Evolutionary conservation across 2,888 invertebrate genomes (phyloP).

Genomic region (Napeogenes inachia): DNA sequence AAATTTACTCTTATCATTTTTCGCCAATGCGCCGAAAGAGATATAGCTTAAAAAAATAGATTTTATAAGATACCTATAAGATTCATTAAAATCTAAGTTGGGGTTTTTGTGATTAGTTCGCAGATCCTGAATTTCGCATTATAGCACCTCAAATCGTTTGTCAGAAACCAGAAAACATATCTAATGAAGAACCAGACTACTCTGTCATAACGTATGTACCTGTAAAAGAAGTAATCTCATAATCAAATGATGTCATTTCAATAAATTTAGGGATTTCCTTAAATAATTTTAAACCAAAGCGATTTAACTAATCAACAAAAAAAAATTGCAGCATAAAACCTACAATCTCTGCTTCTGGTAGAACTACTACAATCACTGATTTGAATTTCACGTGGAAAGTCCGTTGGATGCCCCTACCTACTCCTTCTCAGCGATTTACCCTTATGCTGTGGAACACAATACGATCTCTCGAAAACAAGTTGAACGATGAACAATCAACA

Average conservation of each 20-base stretch:
- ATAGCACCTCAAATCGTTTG: slow-evolving; percentile 5
- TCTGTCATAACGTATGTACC: slow-evolving; percentile 24
- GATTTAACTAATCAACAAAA: too few species aligned
- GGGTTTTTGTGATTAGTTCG: neutral
- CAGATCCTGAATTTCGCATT: slow-evolving; percentile 1
- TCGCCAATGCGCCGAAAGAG: too few species aligned
- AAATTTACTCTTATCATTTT: too few species aligned
- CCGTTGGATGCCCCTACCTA: slow-evolving; percentile 43
- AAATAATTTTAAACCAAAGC: too few species aligned
- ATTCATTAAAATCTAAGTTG: neutral
- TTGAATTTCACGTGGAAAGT: slow-evolving; percentile 44
- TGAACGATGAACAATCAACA: slow-evolving; percentile 35
- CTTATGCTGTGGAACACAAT: slow-evolving; percentile 49
- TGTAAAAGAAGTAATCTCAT: slow-evolving; percentile 24
- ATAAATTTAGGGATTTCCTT: too few species aligned
- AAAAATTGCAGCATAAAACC: too few species aligned
- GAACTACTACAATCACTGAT: slow-evolving; percentile 29
- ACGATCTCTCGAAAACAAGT: slow-evolving; percentile 42
- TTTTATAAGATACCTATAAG: too few species aligned
- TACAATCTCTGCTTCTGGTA: too few species aligned
- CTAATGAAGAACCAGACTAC: neutral
- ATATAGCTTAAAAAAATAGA: too few species aligned
- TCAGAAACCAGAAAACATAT: neutral
- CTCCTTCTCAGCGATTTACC: slow-evolving; percentile 46
- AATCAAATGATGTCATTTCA: neutral